Evolutionary conservation across 2,113 vertebrate species (phyloP), one percentile per base, ranked within the genome.

Genomic region (Nothobranchius furzeri): DNA sequence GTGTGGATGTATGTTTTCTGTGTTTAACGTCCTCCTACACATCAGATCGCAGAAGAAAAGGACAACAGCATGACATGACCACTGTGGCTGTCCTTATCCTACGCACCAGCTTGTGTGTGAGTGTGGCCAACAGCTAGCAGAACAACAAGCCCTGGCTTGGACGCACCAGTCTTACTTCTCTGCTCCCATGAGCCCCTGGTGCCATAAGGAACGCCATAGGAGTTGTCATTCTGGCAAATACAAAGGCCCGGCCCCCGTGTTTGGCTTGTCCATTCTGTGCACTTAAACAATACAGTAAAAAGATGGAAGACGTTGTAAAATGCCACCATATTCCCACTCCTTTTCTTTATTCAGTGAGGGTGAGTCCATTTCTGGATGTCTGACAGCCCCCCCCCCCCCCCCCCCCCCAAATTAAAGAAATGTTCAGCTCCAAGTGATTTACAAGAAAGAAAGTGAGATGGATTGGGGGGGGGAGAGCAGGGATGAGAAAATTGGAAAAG

Each of bases 41-140:
- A 68, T 88, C 85, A 87, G 82, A 89, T 87, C 85, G 78, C 68
- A 79, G 60, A 74, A 88, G 65, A 88, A 88, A 87, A 89, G 83
- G 81, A 90, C 88, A 90, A 75, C 90, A 86, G 87, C 78, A 75
- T 62, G 84, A 89, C 79, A 88, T 55, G 68, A 71, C 71, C 81
- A 60, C 74, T 64, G 61, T 49, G 83, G 64, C 57, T 45, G 75
- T 88, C 82, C 75, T 75, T 87, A 79, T 86, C 91, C 92, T 88
- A 92, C 90, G 88, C 90, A 90, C 83, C 88, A 88, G 83, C 79
- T 84, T 90, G 87, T 57, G 58, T 66, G 68, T 12, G 65, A 84
- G 84, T 5, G 35, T 66, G 68, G 80, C 85, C 84, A 85, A 76
- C 68, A 70, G 70, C 68, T 45, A 79, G 73, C 75, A 63, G 80